Evolutionary conservation across 2,888 invertebrate genomes (phyloP).

Genomic region (Melanotus villosus): DNA sequence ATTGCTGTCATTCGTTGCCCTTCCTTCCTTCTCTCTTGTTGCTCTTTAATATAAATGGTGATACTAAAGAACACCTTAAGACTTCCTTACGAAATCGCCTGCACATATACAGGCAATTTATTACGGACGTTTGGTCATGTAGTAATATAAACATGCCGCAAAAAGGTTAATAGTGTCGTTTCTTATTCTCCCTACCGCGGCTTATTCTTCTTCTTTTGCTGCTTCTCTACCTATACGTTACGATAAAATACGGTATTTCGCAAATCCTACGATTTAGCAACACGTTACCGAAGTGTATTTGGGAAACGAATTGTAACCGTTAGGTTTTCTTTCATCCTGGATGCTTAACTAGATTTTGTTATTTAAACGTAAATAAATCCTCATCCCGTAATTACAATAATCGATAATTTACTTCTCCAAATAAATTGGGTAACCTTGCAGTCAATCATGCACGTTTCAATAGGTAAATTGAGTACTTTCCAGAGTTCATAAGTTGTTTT

Average conservation of each 20-base stretch:
- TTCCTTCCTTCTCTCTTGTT: constrained; percentile 47
- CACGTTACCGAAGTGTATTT: not conserved
- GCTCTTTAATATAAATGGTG: constrained; percentile 48
- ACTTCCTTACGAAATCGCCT: constrained; percentile 46
- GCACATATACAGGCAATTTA: constrained; percentile 42
- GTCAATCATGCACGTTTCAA: no score
- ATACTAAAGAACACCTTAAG: constrained; percentile 48
- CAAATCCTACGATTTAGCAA: not conserved
- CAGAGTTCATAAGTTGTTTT: constrained; percentile 19
- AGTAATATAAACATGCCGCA: constrained; percentile 31
- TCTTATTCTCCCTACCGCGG: constrained; percentile 10
- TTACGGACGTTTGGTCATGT: constrained; percentile 34
- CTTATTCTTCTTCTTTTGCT: not conserved
- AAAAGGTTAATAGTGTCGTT: constrained; percentile 29
- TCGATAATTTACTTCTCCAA: no score
- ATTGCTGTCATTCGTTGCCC: constrained; percentile 61
- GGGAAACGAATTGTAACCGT: not conserved
- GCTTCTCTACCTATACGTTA: constrained; percentile 10
- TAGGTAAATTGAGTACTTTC: no score
- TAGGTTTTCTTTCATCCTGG: no score
- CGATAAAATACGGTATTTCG: not conserved
- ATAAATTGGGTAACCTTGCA: no score
- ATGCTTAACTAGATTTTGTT: no score
- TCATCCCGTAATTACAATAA: no score
- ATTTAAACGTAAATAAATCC: no score